Conservation (phyloP, 2,797 vertebrate species). For the Poecilia velifera region DNA sequence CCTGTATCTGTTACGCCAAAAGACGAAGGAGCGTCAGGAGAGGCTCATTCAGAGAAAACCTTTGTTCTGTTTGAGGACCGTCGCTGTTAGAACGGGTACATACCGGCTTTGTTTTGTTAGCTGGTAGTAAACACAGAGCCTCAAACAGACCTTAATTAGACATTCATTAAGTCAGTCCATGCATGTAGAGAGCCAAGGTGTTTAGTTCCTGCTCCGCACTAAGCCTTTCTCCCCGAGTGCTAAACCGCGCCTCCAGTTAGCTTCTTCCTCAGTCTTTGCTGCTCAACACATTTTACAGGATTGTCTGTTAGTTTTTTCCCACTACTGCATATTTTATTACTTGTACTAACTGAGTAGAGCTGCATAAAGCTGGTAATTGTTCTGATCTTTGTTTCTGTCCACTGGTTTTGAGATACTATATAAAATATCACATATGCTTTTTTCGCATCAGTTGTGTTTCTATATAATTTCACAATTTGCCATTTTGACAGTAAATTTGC, state of each 20-base stretch:
- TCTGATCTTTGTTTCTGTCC: not conserved
- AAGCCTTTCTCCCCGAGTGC: slow-evolving; percentile 30
- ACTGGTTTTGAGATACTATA: not conserved
- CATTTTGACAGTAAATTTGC: too few relatives aligned
- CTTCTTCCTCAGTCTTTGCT: not conserved
- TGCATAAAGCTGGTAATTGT: not conserved
- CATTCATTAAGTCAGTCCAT: slow-evolving; percentile 41
- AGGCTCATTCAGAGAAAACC: not conserved
- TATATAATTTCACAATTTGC: too few relatives aligned
- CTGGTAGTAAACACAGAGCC: slow-evolving; percentile 33
- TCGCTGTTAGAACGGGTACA: slow-evolving; percentile 8
- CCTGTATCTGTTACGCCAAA: not conserved
- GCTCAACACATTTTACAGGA: not conserved
- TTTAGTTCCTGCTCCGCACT: slow-evolving; percentile 35
- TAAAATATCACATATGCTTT: too few relatives aligned
- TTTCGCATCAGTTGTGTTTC: too few relatives aligned
- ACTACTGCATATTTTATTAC: not conserved
- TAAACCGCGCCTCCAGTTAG: slow-evolving; percentile 32
- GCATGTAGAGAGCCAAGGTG: slow-evolving; percentile 37
- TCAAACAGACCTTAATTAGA: slow-evolving; percentile 48
- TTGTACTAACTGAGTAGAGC: not conserved
- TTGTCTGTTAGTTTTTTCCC: not conserved
- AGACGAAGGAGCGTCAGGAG: not conserved
- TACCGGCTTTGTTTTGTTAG: slow-evolving; percentile 34
- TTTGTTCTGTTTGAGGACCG: slow-evolving; percentile 12